Base-by-base conservation (phyloP, 2,113 vertebrate genomes). In the Lycaon pictus region DNA sequence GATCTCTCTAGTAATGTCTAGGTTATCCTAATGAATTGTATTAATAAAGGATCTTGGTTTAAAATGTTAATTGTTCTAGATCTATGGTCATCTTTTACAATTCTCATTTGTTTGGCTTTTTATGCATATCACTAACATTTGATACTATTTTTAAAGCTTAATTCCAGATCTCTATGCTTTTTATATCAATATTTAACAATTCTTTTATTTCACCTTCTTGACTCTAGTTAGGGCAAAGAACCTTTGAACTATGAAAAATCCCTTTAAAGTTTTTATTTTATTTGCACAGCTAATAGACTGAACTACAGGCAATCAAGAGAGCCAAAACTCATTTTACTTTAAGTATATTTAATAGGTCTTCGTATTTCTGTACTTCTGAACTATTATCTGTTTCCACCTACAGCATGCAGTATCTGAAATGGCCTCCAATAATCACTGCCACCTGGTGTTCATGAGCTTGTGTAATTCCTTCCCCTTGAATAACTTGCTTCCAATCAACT, bases 391-490 rank as follows among this genome's bases (percentile, higher is more conserved):
- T 69, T 88, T 83, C 32, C 63, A 35, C 13, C 10, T 22, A 25
- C 2, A 91, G 48, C 2, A 48, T 8, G 19, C 4, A 89, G 8
- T 22, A 62, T 77, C 29, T 63, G 56, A 91, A 37, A 74, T 8
- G 19, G 11, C 5, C 32, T 1, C 5, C 2, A 17, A 0, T 55
- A 27, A 22, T 48, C 17, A 1, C 20, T 17, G 7, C 19, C 16
- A 80, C 3, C 12, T 69, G 2, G 2, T 58, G 16, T 83, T 51
- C 7, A 48, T 17, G 20, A 25, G 5, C 8, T 76, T 65, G 5
- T 74, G 10, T n/a, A 83, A 81, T 20, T 85, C 16, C 22, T 4
- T 92, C 11, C 35, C 48, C 4, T 80, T 79, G 25, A 84, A 22
- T 35, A 82, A 63, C 13, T 62, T 71, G 32, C 80, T 90, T 92